Evolutionary conservation across 2,113 vertebrate species (phyloP), one percentile per base, ranked within the genome.

Genomic region (Microtus ochrogaster): DNA sequence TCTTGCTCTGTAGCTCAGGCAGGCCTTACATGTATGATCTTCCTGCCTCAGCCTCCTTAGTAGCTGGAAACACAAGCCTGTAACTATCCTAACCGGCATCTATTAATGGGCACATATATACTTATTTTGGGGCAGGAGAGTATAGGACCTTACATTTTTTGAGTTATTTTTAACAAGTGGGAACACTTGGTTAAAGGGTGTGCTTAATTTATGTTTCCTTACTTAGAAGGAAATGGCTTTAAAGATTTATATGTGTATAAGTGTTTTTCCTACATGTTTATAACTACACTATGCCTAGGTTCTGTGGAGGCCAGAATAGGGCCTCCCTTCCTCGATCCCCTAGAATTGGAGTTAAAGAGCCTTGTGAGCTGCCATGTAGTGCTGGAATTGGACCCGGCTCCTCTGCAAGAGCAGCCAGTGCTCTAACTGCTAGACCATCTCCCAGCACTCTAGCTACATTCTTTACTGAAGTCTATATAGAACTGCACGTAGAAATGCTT

Each of bases 141-240:
- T n/a, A 4, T 7, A 92, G 16, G 28, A 81, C 0, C 33, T 84
- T 90, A 17, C 58, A 89, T 44, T 84, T 91, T 92, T 84, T 85
- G 66, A 83, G n/a, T 94, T 24, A 90, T 90, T 95, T 58, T 94
- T 93, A 68, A 79, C 78, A 78, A 91, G 22, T 47, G 22, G 33
- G 17, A 68, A 9, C 91, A 70, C 72, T 90, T 92, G 36, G 44
- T 96, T 39, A 96, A 92, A 94, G 41, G 26, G 44, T 55, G 26
- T 84, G 33, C 68, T 86, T 94, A 66, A 33, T 92, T 88, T 90
- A 61, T 92, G 36, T 96, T 90, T 92, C 93, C 33, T 24, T 81
- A 41, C 21, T n/a, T 90, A 17, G 78, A 33, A 28, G 47, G 83
- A 91, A 85, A 78, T 89, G 81, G 5, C 73, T 82, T 81, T 81